Evolutionary conservation across 2,797 vertebrate species (phyloP).

Genomic region (Pseudocheirus occidentalis): DNA sequence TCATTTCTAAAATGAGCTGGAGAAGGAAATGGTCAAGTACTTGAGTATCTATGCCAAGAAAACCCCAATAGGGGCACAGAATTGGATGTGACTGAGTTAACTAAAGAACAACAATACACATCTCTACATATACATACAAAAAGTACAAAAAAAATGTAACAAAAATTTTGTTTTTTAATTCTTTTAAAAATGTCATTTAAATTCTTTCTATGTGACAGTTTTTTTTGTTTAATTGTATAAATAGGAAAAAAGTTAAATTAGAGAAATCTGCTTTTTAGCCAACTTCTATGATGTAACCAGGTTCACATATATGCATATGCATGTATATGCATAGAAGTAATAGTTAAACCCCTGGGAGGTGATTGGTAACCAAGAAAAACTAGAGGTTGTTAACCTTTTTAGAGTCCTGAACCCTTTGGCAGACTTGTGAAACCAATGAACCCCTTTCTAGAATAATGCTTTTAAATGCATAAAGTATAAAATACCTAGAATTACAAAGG

Average conservation of each 20-base stretch:
- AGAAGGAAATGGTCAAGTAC: not conserved
- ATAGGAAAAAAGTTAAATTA: not conserved
- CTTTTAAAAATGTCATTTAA: not conserved
- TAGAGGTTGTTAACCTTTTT: not conserved
- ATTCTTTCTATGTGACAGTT: not conserved
- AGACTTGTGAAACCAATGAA: not conserved
- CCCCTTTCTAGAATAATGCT: not conserved
- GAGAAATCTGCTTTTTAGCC: not conserved
- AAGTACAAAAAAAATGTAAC: not conserved
- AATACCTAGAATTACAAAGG: not conserved
- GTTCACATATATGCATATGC: not conserved
- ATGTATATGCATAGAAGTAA: not conserved
- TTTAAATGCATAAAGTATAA: not conserved
- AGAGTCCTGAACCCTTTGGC: not conserved
- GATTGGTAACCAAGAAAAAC: not conserved
- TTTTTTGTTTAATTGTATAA: not conserved
- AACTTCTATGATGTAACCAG: not conserved
- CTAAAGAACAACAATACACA: not conserved
- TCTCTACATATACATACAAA: not conserved
- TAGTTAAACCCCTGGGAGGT: not conserved
- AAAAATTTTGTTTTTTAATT: not conserved
- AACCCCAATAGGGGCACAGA: not conserved
- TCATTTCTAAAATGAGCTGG: not conserved
- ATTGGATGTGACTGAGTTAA: not conserved
- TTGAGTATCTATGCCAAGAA: not conserved